phyloP scores from a whole-genome alignment of 30 jellyfish, hydroid and myxozoan species.

The Nemopilema nomurai region DNA sequence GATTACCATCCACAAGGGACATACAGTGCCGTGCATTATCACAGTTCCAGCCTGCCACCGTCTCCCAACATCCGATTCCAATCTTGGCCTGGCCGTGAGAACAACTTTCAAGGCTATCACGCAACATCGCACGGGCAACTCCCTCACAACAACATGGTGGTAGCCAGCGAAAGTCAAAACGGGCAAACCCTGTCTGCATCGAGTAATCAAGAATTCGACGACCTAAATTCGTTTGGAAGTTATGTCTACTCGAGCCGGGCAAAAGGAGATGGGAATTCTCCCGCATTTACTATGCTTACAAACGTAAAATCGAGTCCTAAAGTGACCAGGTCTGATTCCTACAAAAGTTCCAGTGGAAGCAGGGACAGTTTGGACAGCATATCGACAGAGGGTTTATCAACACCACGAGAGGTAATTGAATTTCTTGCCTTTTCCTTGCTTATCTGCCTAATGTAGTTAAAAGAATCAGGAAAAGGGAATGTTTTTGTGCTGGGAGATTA shows the following conservation, averaged over 20 bases:
- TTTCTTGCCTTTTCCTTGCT: neutral
- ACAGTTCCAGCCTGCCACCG: conserved; percentile 67
- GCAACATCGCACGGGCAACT: conserved; percentile 79
- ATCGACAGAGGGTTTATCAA: conserved; percentile 79
- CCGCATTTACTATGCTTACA: conserved; percentile 61
- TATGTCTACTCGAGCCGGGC: conserved; percentile 54
- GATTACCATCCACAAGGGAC: conserved; percentile 71
- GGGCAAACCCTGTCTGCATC: conserved; percentile 55
- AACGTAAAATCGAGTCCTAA: conserved; percentile 63
- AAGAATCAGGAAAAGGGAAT: neutral
- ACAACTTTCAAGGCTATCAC: conserved; percentile 59
- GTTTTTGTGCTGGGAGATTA: conserved; percentile 1
- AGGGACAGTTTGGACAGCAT: conserved; percentile 85
- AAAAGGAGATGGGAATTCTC: conserved; percentile 63
- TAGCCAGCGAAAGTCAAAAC: conserved; percentile 62
- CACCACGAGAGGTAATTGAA: conserved; percentile 69
- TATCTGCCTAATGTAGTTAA: neutral
- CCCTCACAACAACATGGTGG: conserved; percentile 60
- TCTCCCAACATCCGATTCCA: conserved; percentile 75
- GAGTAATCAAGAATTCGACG: conserved; percentile 59
- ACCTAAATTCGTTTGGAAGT: conserved; percentile 56
- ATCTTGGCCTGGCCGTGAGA: conserved; percentile 70
- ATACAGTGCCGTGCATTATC: conserved; percentile 64
- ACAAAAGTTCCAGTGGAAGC: conserved; percentile 88
- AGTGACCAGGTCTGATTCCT: conserved; percentile 75